Evolutionary conservation across 2,888 invertebrate genomes (phyloP), one percentile per base, ranked within the genome.

Genomic region (Sturmia bella): DNA sequence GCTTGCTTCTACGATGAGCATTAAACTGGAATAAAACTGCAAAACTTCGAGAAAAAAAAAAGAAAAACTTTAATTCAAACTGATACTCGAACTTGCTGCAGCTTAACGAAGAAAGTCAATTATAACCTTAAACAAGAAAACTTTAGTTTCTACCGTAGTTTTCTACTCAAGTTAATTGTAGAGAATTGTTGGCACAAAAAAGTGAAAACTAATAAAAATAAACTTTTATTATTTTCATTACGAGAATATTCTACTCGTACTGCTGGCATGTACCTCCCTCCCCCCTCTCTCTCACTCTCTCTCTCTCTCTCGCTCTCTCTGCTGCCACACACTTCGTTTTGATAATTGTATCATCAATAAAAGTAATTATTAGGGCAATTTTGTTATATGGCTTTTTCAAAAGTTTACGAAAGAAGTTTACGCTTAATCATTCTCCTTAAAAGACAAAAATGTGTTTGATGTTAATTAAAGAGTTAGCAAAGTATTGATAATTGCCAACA

Each of bases 31-130:
- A 43, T 17, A 27, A 21, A 61, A 32, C 24, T 54, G 52, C 21
- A 15, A 64, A 64, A 50, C 59, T 41, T 61, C 5, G n/a, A 41
- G 41, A 21, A 2, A n/a, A 11, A 32, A 27, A 57, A 37, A 56
- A 27, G 0, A 3, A 56, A 2, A 73, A 63, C 27, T 69, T 39
- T 54, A 61, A 63, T 54, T 69, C 45, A 63, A 63, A 69, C 68
- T 69, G 52, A 68, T 76, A 61, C 69, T 37, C 27, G 21, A 56
- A 54, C 54, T 63, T 63, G 45, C 45, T 61, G 52, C 32, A 64
- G 45, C 66, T 76, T 72, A 48, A 80, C 66, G 43, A 43, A 75
- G 57, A 70, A 64, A 80, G 75, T 76, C 80, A 80, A 80, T 80
- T 80, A 80, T 76, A 76, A 64, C 54, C 61, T 69, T 43, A 61